Evolutionary conservation across 2,113 vertebrate species (phyloP).

Genomic region (human (Homo sapiens)): GRCh38 chr4:20606501-20607000

Average conservation of each 20-base stretch:
- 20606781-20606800: not conserved
- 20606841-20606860: not conserved
- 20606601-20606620: not conserved
- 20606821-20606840: not conserved
- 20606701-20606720: not conserved
- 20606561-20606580: not conserved
- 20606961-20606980: not conserved
- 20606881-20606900: not conserved
- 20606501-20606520: not conserved
- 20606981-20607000: rapidly evolving
- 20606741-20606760: not conserved
- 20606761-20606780: not conserved
- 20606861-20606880: not conserved
- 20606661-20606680: not conserved
- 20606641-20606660: not conserved
- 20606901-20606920: not conserved
- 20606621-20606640: not conserved
- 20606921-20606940: not conserved
- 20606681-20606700: not conserved
- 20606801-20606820: not conserved
- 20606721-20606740: not conserved
- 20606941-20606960: not conserved
- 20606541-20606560: not conserved
- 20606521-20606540: not conserved
- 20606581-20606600: not conserved